Conservation (phyloP, 1,140 invertebrate species). For the Bicyclus anynana region DNA sequence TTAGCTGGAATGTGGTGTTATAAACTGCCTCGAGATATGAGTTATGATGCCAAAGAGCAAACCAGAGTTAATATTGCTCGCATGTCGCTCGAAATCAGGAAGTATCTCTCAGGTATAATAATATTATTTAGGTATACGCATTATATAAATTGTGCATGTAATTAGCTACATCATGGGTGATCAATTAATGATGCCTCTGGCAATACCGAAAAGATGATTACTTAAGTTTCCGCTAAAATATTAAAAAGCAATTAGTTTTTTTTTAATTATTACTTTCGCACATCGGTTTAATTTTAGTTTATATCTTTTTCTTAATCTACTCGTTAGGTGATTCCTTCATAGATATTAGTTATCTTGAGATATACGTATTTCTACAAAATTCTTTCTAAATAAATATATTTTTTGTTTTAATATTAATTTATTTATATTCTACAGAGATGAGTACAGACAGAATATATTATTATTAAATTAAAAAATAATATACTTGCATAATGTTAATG, state of each 20-base stretch:
- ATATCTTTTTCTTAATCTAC: too few species aligned
- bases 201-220: not conserved
- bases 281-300: too few species aligned
- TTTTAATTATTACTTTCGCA: too few species aligned
- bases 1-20: slow-evolving; percentile 28
- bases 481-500: too few species aligned
- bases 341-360: too few species aligned
- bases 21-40: slow-evolving; percentile 28
- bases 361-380: too few species aligned
- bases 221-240: not conserved
- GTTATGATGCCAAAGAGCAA: slow-evolving; percentile 32
- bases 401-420: too few species aligned
- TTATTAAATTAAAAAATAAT: too few species aligned
- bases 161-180: not conserved
- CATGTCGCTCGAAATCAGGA: slow-evolving; percentile 26
- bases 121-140: slow-evolving; percentile 10
- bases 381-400: too few species aligned
- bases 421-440: too few species aligned
- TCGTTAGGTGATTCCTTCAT: too few species aligned
- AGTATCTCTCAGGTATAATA: slow-evolving; percentile 16
- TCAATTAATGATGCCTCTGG: not conserved
- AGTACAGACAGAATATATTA: too few species aligned
- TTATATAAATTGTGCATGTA: not conserved
- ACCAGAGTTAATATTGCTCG: slow-evolving; percentile 24
- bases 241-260: not conserved